Percentiles rank a stretch among this genome's conserved stretches.
These are phyloP conservation scores for Temnothorax longispinosus DNA, from an alignment of 1,140 invertebrate genomes.

Conservation along the genomic window DNA sequence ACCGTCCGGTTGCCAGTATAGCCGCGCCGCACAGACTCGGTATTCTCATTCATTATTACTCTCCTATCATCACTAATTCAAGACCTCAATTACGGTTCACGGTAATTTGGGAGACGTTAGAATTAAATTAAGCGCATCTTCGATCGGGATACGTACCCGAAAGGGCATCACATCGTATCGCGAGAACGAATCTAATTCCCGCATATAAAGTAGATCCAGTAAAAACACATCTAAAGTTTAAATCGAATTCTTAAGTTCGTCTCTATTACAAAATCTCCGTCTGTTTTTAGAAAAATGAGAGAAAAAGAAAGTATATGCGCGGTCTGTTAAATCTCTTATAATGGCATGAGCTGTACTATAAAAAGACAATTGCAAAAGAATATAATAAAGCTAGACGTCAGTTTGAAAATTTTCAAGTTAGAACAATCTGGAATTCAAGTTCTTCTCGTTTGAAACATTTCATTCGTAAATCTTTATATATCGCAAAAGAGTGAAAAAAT, in stretches of 20 bases:
- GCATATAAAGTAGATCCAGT: background rate
- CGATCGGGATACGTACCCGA: background rate
- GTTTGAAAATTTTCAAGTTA: background rate
- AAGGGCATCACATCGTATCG: background rate
- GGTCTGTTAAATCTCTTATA: background rate
- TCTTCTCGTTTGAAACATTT: background rate
- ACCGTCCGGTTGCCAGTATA: slow-evolving; percentile 21
- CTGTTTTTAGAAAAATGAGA: background rate
- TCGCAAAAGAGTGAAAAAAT: background rate
- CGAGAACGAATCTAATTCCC: background rate
- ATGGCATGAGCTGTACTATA: no score
- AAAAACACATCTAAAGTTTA: background rate
- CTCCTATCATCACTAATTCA: slow-evolving; percentile 38
- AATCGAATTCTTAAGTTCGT: background rate
- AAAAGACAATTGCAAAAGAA: background rate
- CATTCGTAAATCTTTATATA: background rate
- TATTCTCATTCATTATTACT: slow-evolving; percentile 37
- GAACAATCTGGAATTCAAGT: background rate
- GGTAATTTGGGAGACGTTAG: background rate
- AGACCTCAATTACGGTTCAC: background rate
- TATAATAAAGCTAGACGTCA: background rate
- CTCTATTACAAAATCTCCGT: background rate
- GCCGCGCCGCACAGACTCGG: slow-evolving; percentile 1
- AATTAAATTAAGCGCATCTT: slow-evolving; percentile 19
- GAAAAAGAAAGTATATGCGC: background rate